Conservation (phyloP, 37 sponge, comb jelly and placozoan species). For the Halisarca cf. caerulea region DNA sequence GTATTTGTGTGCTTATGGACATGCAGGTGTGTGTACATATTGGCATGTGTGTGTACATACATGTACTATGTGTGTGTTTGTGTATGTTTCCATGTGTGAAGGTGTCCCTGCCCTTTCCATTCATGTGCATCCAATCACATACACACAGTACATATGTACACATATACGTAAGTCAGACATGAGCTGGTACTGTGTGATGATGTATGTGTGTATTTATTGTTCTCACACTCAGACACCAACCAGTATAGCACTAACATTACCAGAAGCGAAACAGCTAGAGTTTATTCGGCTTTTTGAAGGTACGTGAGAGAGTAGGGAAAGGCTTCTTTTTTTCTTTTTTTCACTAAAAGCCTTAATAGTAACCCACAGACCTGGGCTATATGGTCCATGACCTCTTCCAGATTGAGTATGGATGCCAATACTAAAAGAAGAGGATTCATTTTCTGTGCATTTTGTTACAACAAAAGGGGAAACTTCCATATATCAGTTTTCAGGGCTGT, state of each 20-base stretch:
- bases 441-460: no score
- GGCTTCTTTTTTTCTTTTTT: no score
- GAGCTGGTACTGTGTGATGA: background rate
- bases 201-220: background rate
- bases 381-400: no score
- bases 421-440: no score
- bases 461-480: no score
- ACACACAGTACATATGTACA: no score
- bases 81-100: background rate
- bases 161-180: no score
- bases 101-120: background rate
- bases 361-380: no score
- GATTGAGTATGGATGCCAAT: no score
- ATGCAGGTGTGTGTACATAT: background rate
- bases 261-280: slow-evolving; percentile 53
- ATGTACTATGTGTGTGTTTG: background rate
- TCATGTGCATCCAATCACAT: background rate
- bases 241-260: background rate
- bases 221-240: background rate
- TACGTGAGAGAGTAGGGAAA: slow-evolving; percentile 12
- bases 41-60: background rate
- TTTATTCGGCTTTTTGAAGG: slow-evolving; percentile 54
- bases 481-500: no score
- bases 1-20: background rate
- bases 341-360: no score